A percentile compares a stretch with the other conserved stretches of the same genome.
phyloP scores from a whole-genome alignment of 1,140 invertebrate species.

The Eueides isabella region DNA sequence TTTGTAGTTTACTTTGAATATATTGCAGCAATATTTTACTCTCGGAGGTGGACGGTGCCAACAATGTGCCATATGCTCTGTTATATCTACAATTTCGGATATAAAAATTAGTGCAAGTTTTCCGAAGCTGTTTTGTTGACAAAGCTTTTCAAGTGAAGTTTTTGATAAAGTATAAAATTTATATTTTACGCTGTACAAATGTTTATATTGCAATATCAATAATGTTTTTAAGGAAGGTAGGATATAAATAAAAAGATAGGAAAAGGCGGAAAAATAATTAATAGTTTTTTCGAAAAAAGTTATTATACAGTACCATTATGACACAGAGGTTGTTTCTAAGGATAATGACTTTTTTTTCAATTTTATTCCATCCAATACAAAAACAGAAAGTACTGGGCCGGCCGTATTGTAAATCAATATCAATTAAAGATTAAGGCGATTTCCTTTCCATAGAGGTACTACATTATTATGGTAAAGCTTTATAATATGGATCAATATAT shows the following conservation, averaged over 20 bases:
- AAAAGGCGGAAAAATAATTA: no score
- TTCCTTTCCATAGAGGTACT: neutral
- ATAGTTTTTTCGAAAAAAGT: no score
- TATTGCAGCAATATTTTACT: constrained; percentile 6
- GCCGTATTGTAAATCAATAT: constrained; percentile 15
- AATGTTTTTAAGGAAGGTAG: no score
- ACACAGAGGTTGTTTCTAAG: no score
- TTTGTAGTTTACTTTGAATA: neutral
- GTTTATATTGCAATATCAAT: no score
- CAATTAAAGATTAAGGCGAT: constrained; percentile 15
- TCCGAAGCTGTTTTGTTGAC: no score
- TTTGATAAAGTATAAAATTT: neutral
- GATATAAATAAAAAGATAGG: no score
- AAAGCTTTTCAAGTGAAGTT: neutral
- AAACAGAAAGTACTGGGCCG: neutral
- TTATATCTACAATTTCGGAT: neutral
- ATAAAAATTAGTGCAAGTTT: neutral
- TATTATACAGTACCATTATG: no score
- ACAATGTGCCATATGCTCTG: neutral
- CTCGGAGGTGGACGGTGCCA: constrained; percentile 1
- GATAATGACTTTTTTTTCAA: neutral
- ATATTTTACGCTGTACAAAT: no score
- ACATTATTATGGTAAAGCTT: no score
- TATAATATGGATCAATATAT: no score
- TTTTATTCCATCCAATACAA: neutral